Evolutionary conservation across 2,113 vertebrate species (phyloP), one percentile per base, ranked within the genome.

Genomic region (Charina bottae): DNA sequence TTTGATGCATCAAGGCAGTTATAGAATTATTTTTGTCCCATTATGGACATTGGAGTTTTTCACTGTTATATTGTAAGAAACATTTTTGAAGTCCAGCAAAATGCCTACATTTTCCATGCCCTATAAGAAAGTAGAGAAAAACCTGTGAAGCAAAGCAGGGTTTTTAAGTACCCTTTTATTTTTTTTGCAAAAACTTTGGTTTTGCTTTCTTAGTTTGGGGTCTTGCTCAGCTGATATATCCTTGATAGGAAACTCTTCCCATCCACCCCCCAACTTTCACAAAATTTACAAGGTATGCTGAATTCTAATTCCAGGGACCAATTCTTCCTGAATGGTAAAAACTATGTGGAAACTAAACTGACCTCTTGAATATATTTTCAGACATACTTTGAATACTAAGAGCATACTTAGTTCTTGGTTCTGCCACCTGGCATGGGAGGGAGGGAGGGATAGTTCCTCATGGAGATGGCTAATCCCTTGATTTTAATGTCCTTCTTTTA

Each of bases 311-410:
- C 12, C 6, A 60, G 28, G 85, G 24, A 85, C 56, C 17, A n/a
- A 53, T 85, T 10, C 33, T 37, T 49, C 58, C 17, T 88, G 90
- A 92, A 33, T 23, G 49, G 0, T 64, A 0, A 89, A 85, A 89
- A 93, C 1, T 78, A 83, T 19, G 4, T 68, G 88, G 85, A 72
- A 72, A 88, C 6, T 23, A 58, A 46, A 55, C 33, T 24, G 89
- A 91, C 89, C 92, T 83, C 42, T 93, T 7, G 37, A 26, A 10
- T 49, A 78, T 89, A 58, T 86, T 24, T 91, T 92, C 2, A 84
- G 78, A 10, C 0, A 19, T 0, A 64, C 53, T 84, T 64, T 37
- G 4, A 78, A 58, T 72, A 62, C 72, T 64, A 89, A 54, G 19
- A 85, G 49, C 64, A 72, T 46, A 1, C n/a, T n/a, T n/a, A n/a